Conservation (phyloP, 2,888 invertebrate species). For the Macrophya alboannulata region DNA sequence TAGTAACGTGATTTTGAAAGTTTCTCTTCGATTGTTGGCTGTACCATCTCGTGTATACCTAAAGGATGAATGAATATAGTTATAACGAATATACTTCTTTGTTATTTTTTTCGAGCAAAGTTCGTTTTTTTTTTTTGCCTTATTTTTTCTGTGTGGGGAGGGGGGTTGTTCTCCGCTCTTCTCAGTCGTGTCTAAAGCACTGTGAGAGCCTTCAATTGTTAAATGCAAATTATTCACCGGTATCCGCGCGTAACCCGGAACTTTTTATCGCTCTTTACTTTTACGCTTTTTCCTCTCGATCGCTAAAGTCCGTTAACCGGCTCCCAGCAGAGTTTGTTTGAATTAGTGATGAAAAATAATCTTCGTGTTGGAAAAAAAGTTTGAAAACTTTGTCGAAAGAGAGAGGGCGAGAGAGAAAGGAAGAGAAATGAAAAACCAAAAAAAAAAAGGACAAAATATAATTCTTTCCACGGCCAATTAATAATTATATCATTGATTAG, state of each 20-base stretch:
- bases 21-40: conserved; percentile 41
- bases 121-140: background rate
- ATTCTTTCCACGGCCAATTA: background rate
- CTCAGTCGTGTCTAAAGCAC: conserved; percentile 21
- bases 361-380: conserved; percentile 16
- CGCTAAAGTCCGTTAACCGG: conserved; percentile 26
- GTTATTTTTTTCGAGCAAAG: conserved; percentile 7
- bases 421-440: background rate
- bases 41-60: background rate
- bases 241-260: conserved; percentile 32
- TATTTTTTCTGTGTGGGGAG: background rate
- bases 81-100: conserved; percentile 1
- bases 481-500: background rate
- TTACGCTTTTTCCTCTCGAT: conserved; percentile 42
- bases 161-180: background rate
- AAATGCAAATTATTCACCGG: conserved; percentile 47
- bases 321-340: conserved; percentile 16
- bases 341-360: conserved; percentile 48
- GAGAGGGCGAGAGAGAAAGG: background rate
- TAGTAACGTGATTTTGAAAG: conserved; percentile 39
- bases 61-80: conserved; percentile 9
- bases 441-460: background rate
- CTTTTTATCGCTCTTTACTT: conserved; percentile 44
- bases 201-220: conserved; percentile 22
- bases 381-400: background rate